phyloP scores from a whole-genome alignment of 2,113 vertebrate species.

The Sinosuthora webbiana region DNA sequence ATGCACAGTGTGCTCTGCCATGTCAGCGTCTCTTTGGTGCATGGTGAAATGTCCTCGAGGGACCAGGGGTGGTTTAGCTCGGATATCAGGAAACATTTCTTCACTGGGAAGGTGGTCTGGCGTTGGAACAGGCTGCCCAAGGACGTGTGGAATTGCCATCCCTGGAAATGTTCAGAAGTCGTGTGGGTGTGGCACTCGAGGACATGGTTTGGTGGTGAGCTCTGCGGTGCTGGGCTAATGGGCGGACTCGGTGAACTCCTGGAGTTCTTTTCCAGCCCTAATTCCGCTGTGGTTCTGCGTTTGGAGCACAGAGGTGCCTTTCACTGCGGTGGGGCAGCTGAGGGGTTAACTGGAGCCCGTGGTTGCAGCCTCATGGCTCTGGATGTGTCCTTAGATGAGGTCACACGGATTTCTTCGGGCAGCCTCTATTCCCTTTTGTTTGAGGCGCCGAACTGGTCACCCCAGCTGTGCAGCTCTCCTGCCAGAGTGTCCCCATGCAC shows the following conservation, averaged over 20 bases:
- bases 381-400: conserved; percentile 52
- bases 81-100: background rate
- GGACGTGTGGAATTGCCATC: background rate
- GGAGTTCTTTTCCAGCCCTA: background rate
- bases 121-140: background rate
- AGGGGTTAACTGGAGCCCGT: conserved; percentile 33
- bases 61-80: background rate
- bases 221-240: background rate
- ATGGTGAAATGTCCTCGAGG: background rate
- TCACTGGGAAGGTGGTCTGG: background rate
- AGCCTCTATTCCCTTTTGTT: conserved; percentile 55
- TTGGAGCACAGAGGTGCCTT: background rate
- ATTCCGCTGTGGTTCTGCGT: background rate
- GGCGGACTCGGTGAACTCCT: background rate
- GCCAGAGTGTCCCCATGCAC: background rate
- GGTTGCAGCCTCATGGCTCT: conserved; percentile 10
- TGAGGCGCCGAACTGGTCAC: background rate
- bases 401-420: conserved; percentile 32
- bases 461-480: conserved; percentile 17
- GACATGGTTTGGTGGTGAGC: background rate
- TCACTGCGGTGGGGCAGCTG: background rate
- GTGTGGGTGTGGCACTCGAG: background rate
- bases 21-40: background rate
- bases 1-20: rapidly evolving
- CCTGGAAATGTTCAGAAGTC: background rate